Conservation (phyloP, 2,888 invertebrate genomes). For the Tetranychus piercei region DNA sequence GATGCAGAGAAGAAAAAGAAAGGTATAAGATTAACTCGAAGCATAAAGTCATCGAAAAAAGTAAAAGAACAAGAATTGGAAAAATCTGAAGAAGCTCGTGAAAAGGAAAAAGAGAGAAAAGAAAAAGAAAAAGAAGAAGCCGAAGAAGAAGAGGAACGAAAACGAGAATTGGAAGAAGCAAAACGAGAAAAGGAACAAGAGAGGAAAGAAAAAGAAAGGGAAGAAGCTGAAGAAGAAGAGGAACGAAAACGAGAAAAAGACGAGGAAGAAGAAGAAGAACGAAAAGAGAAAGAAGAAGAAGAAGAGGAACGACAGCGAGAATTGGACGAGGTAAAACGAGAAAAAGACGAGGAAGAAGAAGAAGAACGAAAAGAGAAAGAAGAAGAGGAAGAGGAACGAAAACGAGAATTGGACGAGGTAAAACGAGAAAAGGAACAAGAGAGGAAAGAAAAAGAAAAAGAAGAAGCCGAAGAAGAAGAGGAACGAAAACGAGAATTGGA, state of each 20-base stretch:
- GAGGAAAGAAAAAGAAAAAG: background rate
- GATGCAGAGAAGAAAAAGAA: conserved; percentile 2
- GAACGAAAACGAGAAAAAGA: no score
- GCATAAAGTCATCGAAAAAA: background rate
- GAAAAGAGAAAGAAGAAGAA: no score
- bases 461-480: background rate
- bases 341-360: no score
- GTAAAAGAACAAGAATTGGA: no score
- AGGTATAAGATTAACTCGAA: background rate
- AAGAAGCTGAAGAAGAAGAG: background rate
- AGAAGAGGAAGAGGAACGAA: background rate
- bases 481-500: background rate
- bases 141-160: background rate
- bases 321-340: no score
- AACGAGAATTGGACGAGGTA: no score
- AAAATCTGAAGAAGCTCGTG: no score
- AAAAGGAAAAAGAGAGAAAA: no score
- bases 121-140: background rate
- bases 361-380: background rate
- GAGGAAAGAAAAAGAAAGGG: background rate
- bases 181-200: background rate
- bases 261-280: no score
- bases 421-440: background rate
- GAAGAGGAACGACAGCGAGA: no score
- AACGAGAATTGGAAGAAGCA: background rate